Base-by-base conservation (phyloP, 2,888 invertebrate species). In the Lepidochrysops patricia region DNA sequence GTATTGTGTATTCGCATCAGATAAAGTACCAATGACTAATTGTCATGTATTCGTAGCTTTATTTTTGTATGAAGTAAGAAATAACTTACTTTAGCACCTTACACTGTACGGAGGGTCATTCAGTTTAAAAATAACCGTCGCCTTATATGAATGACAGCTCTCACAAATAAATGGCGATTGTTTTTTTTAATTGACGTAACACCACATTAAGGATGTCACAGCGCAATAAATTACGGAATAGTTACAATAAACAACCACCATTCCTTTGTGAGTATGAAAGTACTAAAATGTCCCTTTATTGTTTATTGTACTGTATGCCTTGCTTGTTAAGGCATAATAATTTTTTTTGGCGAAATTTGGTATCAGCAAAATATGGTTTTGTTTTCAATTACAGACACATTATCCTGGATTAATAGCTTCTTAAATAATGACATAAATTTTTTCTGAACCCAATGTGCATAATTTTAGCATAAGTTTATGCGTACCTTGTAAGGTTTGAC, bases 181-280 rank as follows among this genome's bases (percentile, higher is more conserved):
- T 52, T 52, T 52, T 50, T 49, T 52, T 27, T 15, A 29, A 52
- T 52, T 52, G 27, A 15, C 52, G 6, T 13, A 26, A 27, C 13
- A 19, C 15, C 29, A 19, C 29, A 54, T 54, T 54, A 54, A 54
- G 32, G 29, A 19, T 29, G 19, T 54, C 54, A 15, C 15, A 19
- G 29, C n/a, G 50, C 26, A 4, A 32, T 54, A 29, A 32, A 54
- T 54, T 19, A 32, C 15, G 4, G 29, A 32, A 32, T 29, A 43
- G 43, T 29, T 50, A 26, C 13, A 25, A 50, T 54, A 54, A 54
- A 32, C 15, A 29, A 12, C 27, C 15, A 29, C 12, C 32, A 54
- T 29, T 9, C 54, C 32, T 12, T 54, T 54, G 54, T 54, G 15
- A 54, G 54, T 15, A 54, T 54, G 32, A 54, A 54, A 54, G 32